A percentile compares a stretch with the other conserved stretches of the same genome.
phyloP scores from a whole-genome alignment of 2,888 invertebrate species.

The Scaptomyza flava region DNA sequence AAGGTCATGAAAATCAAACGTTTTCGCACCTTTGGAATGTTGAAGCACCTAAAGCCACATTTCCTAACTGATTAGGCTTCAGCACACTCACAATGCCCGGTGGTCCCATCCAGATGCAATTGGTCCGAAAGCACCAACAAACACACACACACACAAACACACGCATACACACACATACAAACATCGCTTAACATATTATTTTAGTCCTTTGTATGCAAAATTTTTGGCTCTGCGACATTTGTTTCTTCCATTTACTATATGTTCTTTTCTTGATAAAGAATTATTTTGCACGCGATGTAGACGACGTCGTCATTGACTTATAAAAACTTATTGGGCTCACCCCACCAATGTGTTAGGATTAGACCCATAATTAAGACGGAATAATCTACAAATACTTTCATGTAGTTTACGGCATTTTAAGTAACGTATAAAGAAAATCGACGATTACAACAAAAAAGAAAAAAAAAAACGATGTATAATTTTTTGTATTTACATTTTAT shows the following conservation, averaged over 20 bases:
- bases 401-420: slow-evolving; percentile 73
- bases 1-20: slow-evolving; percentile 96
- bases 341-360: slow-evolving; percentile 62
- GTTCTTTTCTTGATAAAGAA: slow-evolving; percentile 33
- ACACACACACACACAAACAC: slow-evolving; percentile 1
- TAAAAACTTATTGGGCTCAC: slow-evolving; percentile 14
- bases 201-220: slow-evolving; percentile 29
- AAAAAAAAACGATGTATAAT: slow-evolving; percentile 49
- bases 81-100: slow-evolving; percentile 9
- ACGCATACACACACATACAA: slow-evolving; percentile 12
- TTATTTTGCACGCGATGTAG: slow-evolving; percentile 42
- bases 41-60: slow-evolving; percentile 97
- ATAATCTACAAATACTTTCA: slow-evolving; percentile 59
- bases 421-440: slow-evolving; percentile 38
- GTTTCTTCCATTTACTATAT: slow-evolving; percentile 39
- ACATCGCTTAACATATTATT: slow-evolving; percentile 51
- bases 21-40: slow-evolving; percentile 98
- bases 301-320: slow-evolving; percentile 37
- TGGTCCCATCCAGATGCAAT: slow-evolving; percentile 63
- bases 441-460: slow-evolving; percentile 1
- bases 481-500: slow-evolving; percentile 70
- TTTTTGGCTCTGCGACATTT: slow-evolving; percentile 61
- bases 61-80: slow-evolving; percentile 85
- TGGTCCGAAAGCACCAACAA: slow-evolving; percentile 32
- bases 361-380: slow-evolving; percentile 58